These are phyloP conservation scores for Diplazon laetatorius DNA, from an alignment of 2,888 invertebrate species.

Conservation along the genomic window DNA sequence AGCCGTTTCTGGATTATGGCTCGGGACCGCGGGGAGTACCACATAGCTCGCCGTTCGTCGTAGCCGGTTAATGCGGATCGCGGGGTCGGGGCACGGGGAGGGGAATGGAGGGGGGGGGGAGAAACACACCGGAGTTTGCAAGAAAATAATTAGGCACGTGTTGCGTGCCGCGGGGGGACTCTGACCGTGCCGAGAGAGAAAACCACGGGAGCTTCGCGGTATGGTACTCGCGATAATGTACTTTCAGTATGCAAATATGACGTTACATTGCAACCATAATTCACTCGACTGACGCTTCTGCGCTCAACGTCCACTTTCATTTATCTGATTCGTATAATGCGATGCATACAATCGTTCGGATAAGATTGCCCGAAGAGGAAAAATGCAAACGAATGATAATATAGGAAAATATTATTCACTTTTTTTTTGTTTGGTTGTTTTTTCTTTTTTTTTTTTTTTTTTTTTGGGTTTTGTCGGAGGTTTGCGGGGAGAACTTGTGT, in stretches of 20 bases:
- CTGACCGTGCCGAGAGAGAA: slow-evolving; percentile 35
- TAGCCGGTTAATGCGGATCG: slow-evolving; percentile 44
- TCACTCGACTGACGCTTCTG: slow-evolving; percentile 51
- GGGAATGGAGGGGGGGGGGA: no score
- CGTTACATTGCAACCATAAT: slow-evolving; percentile 67
- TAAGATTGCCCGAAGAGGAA: slow-evolving; percentile 40
- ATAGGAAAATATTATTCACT: slow-evolving; percentile 13
- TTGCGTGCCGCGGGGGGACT: slow-evolving; percentile 76
- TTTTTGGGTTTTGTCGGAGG: background rate
- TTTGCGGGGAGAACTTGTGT: background rate
- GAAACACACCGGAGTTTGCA: slow-evolving; percentile 62
- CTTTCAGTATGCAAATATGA: slow-evolving; percentile 67
- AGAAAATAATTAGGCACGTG: slow-evolving; percentile 79
- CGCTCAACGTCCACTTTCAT: slow-evolving; percentile 59
- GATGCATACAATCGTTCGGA: slow-evolving; percentile 47
- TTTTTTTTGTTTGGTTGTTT: background rate
- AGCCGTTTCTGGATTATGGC: slow-evolving; percentile 8
- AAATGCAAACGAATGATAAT: slow-evolving; percentile 49
- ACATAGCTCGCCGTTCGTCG: background rate
- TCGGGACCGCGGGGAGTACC: background rate
- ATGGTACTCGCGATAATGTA: slow-evolving; percentile 35
- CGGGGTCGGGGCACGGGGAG: no score
- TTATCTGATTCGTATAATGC: slow-evolving; percentile 64
- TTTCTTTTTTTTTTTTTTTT: background rate
- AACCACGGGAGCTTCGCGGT: background rate